Evolutionary conservation across 2,888 invertebrate species (phyloP).

Genomic region (Glyphotaelius pellucidus): DNA sequence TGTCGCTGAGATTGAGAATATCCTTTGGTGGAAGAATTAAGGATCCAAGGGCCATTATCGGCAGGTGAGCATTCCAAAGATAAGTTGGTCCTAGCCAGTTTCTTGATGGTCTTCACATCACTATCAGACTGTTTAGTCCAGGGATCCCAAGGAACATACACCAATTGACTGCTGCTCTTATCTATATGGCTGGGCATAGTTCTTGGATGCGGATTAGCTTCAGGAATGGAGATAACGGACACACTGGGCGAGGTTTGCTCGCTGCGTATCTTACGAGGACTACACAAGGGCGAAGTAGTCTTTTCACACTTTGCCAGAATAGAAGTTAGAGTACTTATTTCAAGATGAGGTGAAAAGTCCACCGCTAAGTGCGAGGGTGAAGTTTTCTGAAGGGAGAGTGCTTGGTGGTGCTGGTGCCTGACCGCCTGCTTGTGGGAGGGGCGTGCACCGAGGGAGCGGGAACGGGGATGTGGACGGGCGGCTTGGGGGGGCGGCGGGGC

Average conservation of each 20-base stretch:
- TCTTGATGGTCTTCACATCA: constrained; percentile 60
- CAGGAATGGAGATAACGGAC: constrained; percentile 67
- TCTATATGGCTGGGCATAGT: constrained; percentile 66
- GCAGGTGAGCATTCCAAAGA: constrained; percentile 61
- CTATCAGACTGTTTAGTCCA: constrained; percentile 70
- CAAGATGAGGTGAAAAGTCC: constrained; percentile 67
- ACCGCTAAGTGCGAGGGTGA: constrained; percentile 68
- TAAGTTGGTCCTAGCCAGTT: constrained; percentile 55
- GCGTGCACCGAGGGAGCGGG: constrained; percentile 68
- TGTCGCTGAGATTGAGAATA: constrained; percentile 62
- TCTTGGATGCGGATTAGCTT: constrained; percentile 45
- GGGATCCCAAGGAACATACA: constrained; percentile 71
- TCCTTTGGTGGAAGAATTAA: constrained; percentile 52
- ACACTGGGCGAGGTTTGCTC: constrained; percentile 73
- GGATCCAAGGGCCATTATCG: constrained; percentile 63
- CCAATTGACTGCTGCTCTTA: constrained; percentile 70
- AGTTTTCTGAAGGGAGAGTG: constrained; percentile 68
- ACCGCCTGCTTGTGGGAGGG: constrained; percentile 68
- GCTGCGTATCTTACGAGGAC: constrained; percentile 69
- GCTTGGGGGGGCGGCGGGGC: constrained; percentile 66
- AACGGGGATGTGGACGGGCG: constrained; percentile 67
- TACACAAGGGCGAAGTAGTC: constrained; percentile 66
- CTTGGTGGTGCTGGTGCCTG: constrained; percentile 68
- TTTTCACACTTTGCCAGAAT: constrained; percentile 67
- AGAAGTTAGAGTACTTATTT: constrained; percentile 66